phyloP scores from a whole-genome alignment of 2,797 vertebrate species.

The Sebastes wilsoni region DNA sequence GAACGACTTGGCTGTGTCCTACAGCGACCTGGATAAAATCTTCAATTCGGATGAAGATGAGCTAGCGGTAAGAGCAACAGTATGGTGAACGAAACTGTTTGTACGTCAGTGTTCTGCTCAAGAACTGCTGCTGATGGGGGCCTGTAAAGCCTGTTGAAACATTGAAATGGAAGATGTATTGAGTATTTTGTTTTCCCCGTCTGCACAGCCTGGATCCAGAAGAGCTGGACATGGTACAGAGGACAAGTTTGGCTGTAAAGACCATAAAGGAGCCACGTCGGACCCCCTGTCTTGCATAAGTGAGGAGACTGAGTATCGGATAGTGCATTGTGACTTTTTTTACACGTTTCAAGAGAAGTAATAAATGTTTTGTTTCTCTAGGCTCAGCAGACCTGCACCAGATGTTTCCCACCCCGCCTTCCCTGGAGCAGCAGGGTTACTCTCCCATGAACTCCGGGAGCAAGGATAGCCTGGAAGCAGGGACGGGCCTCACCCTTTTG shows the following conservation, averaged over 20 bases:
- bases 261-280: conserved; percentile 86
- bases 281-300: conserved; percentile 94
- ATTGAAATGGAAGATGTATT: neutral
- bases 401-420: conserved; percentile 99
- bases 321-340: neutral
- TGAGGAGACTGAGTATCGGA: conserved; percentile 73
- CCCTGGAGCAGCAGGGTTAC: conserved; percentile 96
- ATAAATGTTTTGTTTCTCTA: conserved; percentile 56
- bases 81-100: neutral
- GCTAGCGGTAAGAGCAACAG: conserved; percentile 83
- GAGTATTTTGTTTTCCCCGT: neutral
- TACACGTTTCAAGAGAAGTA: neutral
- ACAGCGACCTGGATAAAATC: conserved; percentile 94
- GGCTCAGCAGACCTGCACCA: conserved; percentile 97
- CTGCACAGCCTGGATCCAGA: conserved; percentile 89
- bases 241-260: conserved; percentile 91
- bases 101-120: neutral
- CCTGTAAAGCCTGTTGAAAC: neutral
- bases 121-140: neutral
- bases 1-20: conserved; percentile 92
- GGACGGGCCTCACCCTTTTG: conserved; percentile 88
- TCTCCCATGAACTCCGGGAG: conserved; percentile 98
- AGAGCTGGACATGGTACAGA: conserved; percentile 85
- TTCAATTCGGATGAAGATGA: conserved; percentile 98
- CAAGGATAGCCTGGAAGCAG: conserved; percentile 93